A percentile compares a stretch with the other conserved stretches of the same genome.
Conservation (phyloP, 2,113 vertebrate genomes). For the Synchiropus splendidus region DNA sequence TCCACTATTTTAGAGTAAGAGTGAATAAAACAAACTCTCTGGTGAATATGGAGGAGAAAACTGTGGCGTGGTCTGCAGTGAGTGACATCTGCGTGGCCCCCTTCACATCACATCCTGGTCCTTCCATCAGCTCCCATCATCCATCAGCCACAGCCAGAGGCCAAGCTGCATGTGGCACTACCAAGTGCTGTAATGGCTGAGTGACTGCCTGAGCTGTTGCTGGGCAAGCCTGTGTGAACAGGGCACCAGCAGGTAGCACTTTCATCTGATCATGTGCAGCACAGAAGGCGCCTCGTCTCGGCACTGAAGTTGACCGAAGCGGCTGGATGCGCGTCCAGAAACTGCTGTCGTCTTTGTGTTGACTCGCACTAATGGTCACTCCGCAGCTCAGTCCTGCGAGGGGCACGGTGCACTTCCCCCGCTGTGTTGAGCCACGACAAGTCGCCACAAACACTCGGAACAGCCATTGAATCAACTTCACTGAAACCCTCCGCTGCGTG, state of each 20-base stretch:
- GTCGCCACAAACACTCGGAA: constrained; percentile 39
- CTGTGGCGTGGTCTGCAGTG: no score
- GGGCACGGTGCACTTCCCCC: constrained; percentile 41
- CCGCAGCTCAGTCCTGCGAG: no score
- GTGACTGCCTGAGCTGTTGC: constrained; percentile 59
- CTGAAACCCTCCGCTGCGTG: constrained; percentile 7
- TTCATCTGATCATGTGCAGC: constrained; percentile 9
- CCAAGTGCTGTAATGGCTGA: constrained; percentile 49
- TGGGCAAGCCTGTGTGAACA: constrained; percentile 45
- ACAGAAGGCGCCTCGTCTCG: constrained; percentile 1
- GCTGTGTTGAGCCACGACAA: constrained; percentile 34
- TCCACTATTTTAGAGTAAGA: no score
- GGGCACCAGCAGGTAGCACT: constrained; percentile 33
- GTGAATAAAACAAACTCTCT: background rate
- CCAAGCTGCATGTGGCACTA: constrained; percentile 58
- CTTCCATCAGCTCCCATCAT: no score
- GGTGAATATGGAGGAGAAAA: no score
- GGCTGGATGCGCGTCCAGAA: constrained; percentile 2
- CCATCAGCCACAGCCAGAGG: constrained; percentile 51
- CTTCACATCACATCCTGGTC: constrained; percentile 50
- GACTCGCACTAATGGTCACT: no score
- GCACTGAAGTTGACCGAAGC: constrained; percentile 31
- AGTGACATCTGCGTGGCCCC: constrained; percentile 39
- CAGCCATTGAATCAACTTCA: constrained; percentile 22
- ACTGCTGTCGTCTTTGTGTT: constrained; percentile 37